phyloP scores from a whole-genome alignment of 2,113 vertebrate genomes.

The Peucedramus taeniatus region DNA sequence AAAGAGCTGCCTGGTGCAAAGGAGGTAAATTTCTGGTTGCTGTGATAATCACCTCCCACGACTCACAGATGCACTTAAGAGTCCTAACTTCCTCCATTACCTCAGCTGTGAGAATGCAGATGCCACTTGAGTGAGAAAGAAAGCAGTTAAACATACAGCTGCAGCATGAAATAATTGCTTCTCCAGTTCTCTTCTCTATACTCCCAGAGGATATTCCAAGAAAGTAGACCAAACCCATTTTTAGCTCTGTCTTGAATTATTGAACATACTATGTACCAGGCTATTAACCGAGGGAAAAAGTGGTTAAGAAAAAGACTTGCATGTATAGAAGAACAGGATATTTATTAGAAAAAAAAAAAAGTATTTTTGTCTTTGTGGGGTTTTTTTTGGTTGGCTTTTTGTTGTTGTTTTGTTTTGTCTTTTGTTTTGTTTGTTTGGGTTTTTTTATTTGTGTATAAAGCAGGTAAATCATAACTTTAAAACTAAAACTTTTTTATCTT shows the following conservation, averaged over 20 bases:
- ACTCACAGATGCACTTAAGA: not conserved
- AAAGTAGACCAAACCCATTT: conserved; percentile 57
- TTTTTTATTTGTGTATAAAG: not conserved
- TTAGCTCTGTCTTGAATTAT: conserved; percentile 66
- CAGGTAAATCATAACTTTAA: not conserved
- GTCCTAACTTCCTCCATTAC: not conserved
- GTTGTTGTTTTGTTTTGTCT: not conserved
- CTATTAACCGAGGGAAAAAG: conserved; percentile 45
- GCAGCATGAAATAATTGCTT: conserved; percentile 30
- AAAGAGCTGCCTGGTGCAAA: not conserved
- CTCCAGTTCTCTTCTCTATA: conserved; percentile 6
- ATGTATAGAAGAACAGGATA: not conserved
- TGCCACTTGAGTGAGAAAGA: not conserved
- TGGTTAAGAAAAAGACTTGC: conserved; percentile 22
- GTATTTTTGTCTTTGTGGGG: not conserved
- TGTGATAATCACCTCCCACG: not conserved
- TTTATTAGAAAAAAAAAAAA: not conserved
- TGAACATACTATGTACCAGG: not conserved
- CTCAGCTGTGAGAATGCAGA: conserved; percentile 9
- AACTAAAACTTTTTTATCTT: too few species aligned
- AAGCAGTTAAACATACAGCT: conserved; percentile 27
- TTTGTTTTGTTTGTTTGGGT: not conserved
- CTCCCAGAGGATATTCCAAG: conserved; percentile 32
- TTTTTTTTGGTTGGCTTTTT: not conserved
- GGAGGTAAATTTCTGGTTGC: not conserved